phyloP scores from a whole-genome alignment of 1,140 invertebrate genomes.

The Drosophila nigromelanica region DNA sequence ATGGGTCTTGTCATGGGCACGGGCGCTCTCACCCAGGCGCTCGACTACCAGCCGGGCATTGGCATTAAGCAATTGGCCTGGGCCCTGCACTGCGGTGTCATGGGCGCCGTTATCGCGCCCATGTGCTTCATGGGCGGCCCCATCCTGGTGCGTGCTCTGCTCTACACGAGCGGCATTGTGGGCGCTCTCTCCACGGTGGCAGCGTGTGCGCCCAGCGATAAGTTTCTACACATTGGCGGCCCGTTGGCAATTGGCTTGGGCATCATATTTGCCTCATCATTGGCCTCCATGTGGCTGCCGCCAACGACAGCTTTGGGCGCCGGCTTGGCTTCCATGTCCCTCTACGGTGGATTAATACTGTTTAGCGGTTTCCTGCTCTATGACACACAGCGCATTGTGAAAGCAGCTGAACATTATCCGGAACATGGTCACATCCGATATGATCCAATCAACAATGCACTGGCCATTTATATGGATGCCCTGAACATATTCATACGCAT shows the following conservation, averaged over 20 bases:
- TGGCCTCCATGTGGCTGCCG: constrained; percentile 96
- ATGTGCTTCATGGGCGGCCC: constrained; percentile 96
- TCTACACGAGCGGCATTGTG: constrained; percentile 97
- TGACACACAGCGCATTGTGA: constrained; percentile 96
- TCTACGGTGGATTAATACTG: constrained; percentile 97
- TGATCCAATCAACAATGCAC: constrained; percentile 98
- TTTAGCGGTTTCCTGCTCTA: constrained; percentile 97
- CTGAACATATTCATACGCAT: constrained; percentile 99
- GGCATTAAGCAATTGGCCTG: constrained; percentile 97
- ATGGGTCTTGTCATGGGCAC: constrained; percentile 95
- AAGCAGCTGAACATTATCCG: constrained; percentile 93
- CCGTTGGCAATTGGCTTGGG: constrained; percentile 97
- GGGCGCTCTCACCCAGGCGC: constrained; percentile 90
- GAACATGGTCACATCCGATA: constrained; percentile 87
- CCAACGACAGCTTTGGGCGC: constrained; percentile 94
- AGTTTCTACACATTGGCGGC: constrained; percentile 97
- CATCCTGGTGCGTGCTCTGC: constrained; percentile 93
- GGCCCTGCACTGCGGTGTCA: constrained; percentile 92
- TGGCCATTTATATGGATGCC: constrained; percentile 97
- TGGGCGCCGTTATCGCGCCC: constrained; percentile 97
- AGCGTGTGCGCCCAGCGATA: constrained; percentile 98
- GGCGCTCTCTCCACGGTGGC: constrained; percentile 96
- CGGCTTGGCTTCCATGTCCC: constrained; percentile 93
- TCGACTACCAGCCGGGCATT: constrained; percentile 93
- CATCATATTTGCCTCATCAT: constrained; percentile 95